Percentiles rank a stretch among this genome's conserved stretches.
Evolutionary conservation across 2,797 vertebrate species (phyloP).

Genomic region (Chaunax sp.): DNA sequence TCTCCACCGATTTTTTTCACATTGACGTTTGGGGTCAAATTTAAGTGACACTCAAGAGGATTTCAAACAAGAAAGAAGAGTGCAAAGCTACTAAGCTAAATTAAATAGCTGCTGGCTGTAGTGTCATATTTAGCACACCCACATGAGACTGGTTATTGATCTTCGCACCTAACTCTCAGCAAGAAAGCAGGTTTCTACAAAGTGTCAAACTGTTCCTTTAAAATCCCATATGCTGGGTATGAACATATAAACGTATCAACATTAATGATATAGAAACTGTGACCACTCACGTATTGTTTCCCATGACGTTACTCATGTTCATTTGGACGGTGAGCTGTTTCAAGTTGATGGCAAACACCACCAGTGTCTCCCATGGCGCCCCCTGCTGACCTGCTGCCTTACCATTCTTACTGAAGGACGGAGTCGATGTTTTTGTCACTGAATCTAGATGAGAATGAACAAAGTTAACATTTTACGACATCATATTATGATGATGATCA

Average conservation of each 20-base stretch:
- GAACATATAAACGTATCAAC: too few species aligned
- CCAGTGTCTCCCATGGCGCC: slow-evolving; percentile 96
- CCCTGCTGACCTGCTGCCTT: slow-evolving; percentile 94
- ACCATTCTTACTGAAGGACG: slow-evolving; percentile 89
- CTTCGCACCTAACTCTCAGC: too few species aligned
- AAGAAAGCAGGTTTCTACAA: not conserved
- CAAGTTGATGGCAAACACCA: slow-evolving; percentile 98
- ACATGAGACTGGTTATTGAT: not conserved
- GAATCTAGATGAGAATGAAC: slow-evolving; percentile 81
- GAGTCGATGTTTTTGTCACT: slow-evolving; percentile 93
- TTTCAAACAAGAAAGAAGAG: not conserved
- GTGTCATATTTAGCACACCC: not conserved
- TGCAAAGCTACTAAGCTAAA: too few species aligned
- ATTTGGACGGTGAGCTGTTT: slow-evolving; percentile 98
- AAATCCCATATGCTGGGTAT: too few species aligned
- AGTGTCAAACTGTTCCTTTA: not conserved
- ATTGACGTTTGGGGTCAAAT: slow-evolving; percentile 3
- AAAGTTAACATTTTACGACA: too few species aligned
- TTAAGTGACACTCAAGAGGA: not conserved
- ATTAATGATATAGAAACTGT: not conserved
- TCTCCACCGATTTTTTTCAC: not conserved
- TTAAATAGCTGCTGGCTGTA: too few species aligned
- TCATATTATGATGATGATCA: too few species aligned
- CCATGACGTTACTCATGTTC: slow-evolving; percentile 99
- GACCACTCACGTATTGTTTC: slow-evolving; percentile 95